These are phyloP conservation scores for Drosophila setifemur DNA, from an alignment of 1,140 invertebrate genomes.

Conservation along the genomic window DNA sequence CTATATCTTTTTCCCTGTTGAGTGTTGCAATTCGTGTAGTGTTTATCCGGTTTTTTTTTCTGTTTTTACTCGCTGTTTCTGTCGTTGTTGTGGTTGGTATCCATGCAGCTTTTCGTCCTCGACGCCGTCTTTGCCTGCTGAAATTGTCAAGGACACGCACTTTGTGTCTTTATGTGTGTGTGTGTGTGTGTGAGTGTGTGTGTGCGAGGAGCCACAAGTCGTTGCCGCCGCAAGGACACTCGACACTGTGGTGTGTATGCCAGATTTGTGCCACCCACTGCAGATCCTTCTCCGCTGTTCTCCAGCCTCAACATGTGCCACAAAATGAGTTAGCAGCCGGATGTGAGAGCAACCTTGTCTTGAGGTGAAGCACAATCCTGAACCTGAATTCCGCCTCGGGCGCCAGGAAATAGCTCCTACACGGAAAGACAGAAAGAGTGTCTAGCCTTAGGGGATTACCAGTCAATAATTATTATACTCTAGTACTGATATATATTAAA, in stretches of 20 bases:
- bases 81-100: conserved; percentile 10
- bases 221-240: conserved; percentile 55
- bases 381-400: conserved; percentile 32
- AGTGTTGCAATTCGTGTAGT: conserved; percentile 36
- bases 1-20: conserved; percentile 5
- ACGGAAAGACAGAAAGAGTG: background rate
- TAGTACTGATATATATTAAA: too few relatives aligned
- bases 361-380: conserved; percentile 52
- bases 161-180: conserved; percentile 3
- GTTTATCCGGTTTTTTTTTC: conserved; percentile 23
- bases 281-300: background rate
- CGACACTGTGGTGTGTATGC: conserved; percentile 18
- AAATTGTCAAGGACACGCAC: conserved; percentile 53
- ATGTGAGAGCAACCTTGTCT: conserved; percentile 42
- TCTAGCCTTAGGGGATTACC: too few relatives aligned
- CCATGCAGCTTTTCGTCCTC: conserved; percentile 47
- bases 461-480: too few relatives aligned
- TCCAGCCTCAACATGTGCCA: background rate
- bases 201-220: conserved; percentile 48
- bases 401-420: background rate
- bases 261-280: conserved; percentile 22
- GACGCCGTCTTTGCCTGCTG: conserved; percentile 49
- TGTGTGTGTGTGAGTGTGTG: conserved; percentile 2
- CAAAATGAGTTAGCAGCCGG: conserved; percentile 20
- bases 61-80: background rate